Conservation (phyloP, 1,140 invertebrate genomes). For the Coenobita brevimanus region DNA sequence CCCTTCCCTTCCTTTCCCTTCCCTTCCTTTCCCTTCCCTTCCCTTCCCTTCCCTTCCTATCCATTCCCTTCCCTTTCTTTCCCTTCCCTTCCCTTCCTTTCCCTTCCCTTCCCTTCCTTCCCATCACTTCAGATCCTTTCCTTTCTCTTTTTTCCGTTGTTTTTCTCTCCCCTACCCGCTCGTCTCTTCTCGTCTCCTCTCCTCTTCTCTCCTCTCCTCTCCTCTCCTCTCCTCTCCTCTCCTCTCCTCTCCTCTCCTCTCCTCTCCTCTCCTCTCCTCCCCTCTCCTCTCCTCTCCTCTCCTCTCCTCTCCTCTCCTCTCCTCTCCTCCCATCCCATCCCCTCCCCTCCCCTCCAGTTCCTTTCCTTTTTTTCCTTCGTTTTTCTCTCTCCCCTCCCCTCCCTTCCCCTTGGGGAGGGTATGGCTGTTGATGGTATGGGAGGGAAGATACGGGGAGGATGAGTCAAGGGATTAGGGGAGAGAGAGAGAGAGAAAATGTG, state of each 20-base stretch:
- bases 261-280: not conserved
- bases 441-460: not conserved
- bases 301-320: not conserved
- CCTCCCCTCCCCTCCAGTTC: not conserved
- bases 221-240: slow-evolving; percentile 7
- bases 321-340: not conserved
- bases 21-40: slow-evolving; percentile 14
- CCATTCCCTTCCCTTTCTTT: not conserved
- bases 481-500: too few species aligned
- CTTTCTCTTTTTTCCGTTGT: not conserved
- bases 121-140: not conserved
- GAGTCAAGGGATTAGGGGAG: too few species aligned
- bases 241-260: not conserved
- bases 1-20: not conserved
- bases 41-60: not conserved
- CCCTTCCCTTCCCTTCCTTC: slow-evolving; percentile 1
- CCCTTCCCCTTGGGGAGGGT: not conserved
- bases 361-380: not conserved
- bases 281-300: too few species aligned
- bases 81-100: not conserved
- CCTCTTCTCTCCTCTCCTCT: slow-evolving; percentile 1
- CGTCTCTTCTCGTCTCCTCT: not conserved
- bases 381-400: too few species aligned
- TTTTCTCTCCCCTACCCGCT: not conserved
- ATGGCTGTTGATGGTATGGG: not conserved